Base-by-base conservation (phyloP, 2,797 vertebrate species). In the Choloepus didactylus region DNA sequence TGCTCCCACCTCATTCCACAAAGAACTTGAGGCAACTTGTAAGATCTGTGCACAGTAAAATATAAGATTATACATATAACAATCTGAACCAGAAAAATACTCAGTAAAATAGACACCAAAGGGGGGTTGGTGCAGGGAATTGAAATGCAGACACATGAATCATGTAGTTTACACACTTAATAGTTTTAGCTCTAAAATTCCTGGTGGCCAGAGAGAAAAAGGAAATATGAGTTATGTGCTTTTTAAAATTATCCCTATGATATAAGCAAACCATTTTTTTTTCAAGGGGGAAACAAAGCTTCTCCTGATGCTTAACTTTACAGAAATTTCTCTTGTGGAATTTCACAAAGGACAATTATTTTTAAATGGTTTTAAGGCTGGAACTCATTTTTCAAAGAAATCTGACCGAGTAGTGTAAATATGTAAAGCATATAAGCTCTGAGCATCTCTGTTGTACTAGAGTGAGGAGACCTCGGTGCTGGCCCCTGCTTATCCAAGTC, bases 121-220 rank as follows among this genome's bases (percentile, higher is more conserved):
- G 59, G 62, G 23, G 11, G 1, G 12, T 29, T 46, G 59, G 23
- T 8, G 12, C 16, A 9, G 18, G 23, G 6, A 41, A 44, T 35
- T 66, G 11, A 76, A 18, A 46, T 31, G 49, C 62, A 46, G 44
- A 51, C 18, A 9, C 0, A 8, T 54, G 67, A n/a, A 87, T 31
- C 25, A 6, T 19, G 9, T 0, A 6, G 3, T 69, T 79, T 31
- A 41, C 1, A 44, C 23, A 41, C 27, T 23, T 49, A 21, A 25
- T n/a, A 12, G 10, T 66, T 59, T 72, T 27, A 51, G 35, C 59
- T 87, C 18, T 70, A 25, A 87, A 59, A 59, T 84, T 92, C 72
- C 89, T 88, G 62, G 87, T 77, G 89, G 54, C 87, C 94, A 88
- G 49, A 92, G 73, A 73, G 87, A 44, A 73, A 91, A 60, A 91